Conservation (phyloP, 2,113 vertebrate species). For the Chiloscyllium plagiosum region DNA sequence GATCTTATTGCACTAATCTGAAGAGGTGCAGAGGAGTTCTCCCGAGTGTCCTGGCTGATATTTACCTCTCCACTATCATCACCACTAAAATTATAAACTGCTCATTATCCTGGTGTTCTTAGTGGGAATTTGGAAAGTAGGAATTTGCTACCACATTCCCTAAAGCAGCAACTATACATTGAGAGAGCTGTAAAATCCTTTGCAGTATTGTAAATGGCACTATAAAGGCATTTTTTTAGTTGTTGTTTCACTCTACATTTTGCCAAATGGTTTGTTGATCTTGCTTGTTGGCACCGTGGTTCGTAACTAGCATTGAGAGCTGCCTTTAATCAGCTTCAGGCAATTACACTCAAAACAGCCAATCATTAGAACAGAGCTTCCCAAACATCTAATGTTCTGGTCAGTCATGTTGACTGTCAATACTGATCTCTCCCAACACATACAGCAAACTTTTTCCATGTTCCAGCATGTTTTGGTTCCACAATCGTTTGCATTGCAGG, state of each 20-base stretch:
- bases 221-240: neutral
- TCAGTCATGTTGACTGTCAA: neutral
- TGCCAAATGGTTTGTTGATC: neutral
- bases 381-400: neutral
- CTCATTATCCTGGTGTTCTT: neutral
- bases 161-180: neutral
- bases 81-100: neutral
- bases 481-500: neutral
- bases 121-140: neutral
- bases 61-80: neutral
- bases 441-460: neutral
- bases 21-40: neutral
- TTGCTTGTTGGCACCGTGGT: too few species aligned
- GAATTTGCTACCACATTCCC: neutral
- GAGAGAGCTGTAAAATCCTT: neutral
- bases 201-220: too few species aligned
- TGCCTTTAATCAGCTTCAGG: neutral
- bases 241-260: neutral
- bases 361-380: neutral
- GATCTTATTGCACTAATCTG: too few species aligned
- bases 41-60: neutral
- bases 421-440: neutral
- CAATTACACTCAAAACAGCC: neutral
- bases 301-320: neutral
- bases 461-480: neutral